Conservation (phyloP, 1,140 invertebrate species). For the Hirudo medicinalis region DNA sequence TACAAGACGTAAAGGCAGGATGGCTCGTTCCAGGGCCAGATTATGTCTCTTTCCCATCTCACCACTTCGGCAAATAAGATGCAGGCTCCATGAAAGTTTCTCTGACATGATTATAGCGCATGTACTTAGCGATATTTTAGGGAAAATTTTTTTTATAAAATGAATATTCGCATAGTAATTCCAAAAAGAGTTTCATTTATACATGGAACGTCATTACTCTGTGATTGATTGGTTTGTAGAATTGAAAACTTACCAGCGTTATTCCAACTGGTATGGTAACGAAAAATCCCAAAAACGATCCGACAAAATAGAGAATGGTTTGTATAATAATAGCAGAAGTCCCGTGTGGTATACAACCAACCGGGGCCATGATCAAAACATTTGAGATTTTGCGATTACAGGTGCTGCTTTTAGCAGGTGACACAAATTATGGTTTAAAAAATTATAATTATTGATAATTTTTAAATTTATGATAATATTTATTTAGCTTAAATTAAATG, state of each 20-base stretch:
- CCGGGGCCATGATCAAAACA: conserved; percentile 7
- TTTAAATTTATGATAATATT: too few relatives aligned
- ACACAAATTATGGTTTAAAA: too few relatives aligned
- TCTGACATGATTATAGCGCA: background rate
- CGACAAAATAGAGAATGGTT: conserved; percentile 12
- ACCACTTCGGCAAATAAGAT: conserved; percentile 23
- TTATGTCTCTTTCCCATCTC: conserved; percentile 18
- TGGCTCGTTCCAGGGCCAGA: conserved; percentile 20
- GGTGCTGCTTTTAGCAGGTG: too few relatives aligned
- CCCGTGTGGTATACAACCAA: conserved; percentile 14
- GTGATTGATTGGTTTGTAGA: too few relatives aligned
- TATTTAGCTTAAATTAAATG: too few relatives aligned
- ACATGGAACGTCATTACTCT: too few relatives aligned
- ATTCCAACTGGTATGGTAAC: conserved; percentile 18
- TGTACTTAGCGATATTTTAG: too few relatives aligned
- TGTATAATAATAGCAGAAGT: conserved; percentile 7
- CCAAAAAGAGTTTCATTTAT: too few relatives aligned
- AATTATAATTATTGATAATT: too few relatives aligned
- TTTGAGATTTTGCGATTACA: too few relatives aligned
- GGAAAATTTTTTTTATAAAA: too few relatives aligned
- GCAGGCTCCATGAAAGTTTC: conserved; percentile 17
- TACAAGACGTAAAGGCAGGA: conserved; percentile 18
- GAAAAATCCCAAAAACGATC: conserved; percentile 16
- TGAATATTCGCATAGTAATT: too few relatives aligned
- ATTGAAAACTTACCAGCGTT: conserved; percentile 10